Evolutionary conservation across 2,797 vertebrate species (phyloP), one percentile per base, ranked within the genome.

Genomic region (Muscicapa striata): DNA sequence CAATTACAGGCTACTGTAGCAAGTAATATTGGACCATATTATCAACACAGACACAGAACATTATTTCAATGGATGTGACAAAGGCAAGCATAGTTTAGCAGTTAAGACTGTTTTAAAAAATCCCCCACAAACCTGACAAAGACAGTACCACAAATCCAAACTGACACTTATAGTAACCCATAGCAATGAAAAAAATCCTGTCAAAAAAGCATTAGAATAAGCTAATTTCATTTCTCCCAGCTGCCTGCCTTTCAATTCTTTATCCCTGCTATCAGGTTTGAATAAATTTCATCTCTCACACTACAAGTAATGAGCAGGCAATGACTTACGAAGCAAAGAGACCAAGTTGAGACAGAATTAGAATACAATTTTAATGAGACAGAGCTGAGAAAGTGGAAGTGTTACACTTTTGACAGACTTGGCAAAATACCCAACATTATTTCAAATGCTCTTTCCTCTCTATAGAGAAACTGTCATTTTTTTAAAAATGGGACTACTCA

Each of bases 361-460:
- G 97, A 98, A 98, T 98, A 97, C 95, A 97, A 97, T 97, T 98
- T 98, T 98, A 98, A 98, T 98, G 98, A 98, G 98, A 97, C 93
- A 54, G 97, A 97, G 95, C 94, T 96, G 96, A 97, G 96, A 97
- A 97, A 97, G 94, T 97, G 69, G 79, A 97, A 97, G 95, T 93
- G 97, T 97, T 97, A 97, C 96, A 97, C 95, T 96, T 97, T 95
- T 98, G 98, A 98, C 98, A 98, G 98, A 95, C 92, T 98, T 98
- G 97, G 98, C 97, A 98, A 98, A 98, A 97, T 97, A 98, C 89
- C 96, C 97, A 98, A 95, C 95, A 97, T 97, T 97, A 96, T 98
- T 98, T 98, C 96, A 97, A 97, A 97, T 97, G 95, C 63, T 97
- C 86, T 94, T 96, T 97, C 90, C 84, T 96, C 88, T 97, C 93